These are phyloP conservation scores for Macrotus californicus DNA, from an alignment of 2,113 vertebrate species.

Conservation along the genomic window DNA sequence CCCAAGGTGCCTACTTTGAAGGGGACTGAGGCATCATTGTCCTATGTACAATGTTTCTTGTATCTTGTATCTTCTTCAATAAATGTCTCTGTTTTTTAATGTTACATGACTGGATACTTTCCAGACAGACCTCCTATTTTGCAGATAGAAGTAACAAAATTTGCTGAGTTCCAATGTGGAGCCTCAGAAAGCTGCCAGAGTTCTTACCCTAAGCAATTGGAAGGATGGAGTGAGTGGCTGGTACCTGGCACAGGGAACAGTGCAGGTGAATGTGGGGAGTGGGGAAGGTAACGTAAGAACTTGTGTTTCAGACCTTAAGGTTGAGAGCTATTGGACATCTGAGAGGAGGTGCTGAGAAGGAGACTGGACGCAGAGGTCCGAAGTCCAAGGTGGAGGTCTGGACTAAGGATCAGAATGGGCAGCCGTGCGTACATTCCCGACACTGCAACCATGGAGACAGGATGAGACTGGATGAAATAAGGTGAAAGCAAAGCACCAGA, in stretches of 20 bases:
- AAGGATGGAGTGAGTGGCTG: background rate
- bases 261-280: fast-evolving
- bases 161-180: background rate
- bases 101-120: no score
- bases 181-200: background rate
- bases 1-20: no score
- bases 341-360: background rate
- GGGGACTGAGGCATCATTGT: no score
- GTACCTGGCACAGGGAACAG: no score
- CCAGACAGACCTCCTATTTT: background rate
- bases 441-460: background rate
- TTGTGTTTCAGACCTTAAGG: background rate
- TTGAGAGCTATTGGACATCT: background rate
- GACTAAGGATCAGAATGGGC: no score
- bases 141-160: background rate
- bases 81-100: no score
- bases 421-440: fast-evolving
- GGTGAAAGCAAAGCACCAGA: background rate
- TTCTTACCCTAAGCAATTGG: background rate
- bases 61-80: no score
- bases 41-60: no score
- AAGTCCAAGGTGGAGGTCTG: background rate
- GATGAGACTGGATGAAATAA: background rate
- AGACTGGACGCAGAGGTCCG: background rate
- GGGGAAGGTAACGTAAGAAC: no score